Base-by-base conservation (phyloP, 2,888 invertebrate species). In the Polylopha cassiicola region DNA sequence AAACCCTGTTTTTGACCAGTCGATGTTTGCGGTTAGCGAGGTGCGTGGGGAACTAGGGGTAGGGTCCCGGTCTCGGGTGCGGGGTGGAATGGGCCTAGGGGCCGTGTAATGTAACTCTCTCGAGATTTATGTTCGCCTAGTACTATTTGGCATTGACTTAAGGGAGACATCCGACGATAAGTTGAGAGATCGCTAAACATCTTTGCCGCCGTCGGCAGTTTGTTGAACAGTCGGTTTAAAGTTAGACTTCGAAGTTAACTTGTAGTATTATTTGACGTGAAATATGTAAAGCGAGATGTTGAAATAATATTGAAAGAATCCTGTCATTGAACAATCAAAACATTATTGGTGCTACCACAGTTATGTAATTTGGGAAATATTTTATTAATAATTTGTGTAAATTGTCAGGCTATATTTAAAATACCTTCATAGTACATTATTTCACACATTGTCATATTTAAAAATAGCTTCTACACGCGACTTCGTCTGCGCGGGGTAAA, bases 121-220 rank as follows among this genome's bases (percentile, higher is more conserved):
- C 37, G 30, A 37, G 22, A 21, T 45, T 66, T 58, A 61, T 78
- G 66, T 15, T 34, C 46, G 57, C 85, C 82, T 85, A 64, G 84
- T 85, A 77, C 68, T 71, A 80, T 73, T 85, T 85, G 85, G 85
- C 85, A 85, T 85, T 85, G 85, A 84, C 74, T 82, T 70, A 68
- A 65, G 65, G 66, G 65, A 75, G 72, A 61, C 59, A 61, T 64
- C 57, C 48, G 55, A 57, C 63, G 68, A 69, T 61, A 65, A 64
- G 61, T 61, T 55, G 60, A 43, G 45, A 57, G 62, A 62, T 63
- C 55, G 50, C 39, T 15, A 13, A 10, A 2, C 10, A 15, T 42
- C 42, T 30, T 30, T 30, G 30, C 41, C 41, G 41, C 20, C 41
- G 34, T 34, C 30, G n/a, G n/a, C n/a, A n/a, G 20, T 30, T 36